Evolutionary conservation across 1,140 invertebrate genomes (phyloP).

Genomic region (Halotydeus destructor): DNA sequence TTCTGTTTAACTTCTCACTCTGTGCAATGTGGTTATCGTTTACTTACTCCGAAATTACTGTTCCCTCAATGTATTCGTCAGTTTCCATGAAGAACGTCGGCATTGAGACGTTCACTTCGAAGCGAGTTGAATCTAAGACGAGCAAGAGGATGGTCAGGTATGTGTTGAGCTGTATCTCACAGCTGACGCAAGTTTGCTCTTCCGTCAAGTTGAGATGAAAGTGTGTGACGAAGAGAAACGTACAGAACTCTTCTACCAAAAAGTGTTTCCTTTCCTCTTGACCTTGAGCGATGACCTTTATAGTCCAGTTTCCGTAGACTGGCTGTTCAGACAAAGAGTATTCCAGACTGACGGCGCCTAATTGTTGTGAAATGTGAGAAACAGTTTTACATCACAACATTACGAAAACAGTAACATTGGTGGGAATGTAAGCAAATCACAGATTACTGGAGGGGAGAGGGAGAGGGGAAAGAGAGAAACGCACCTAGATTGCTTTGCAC

Average conservation of each 20-base stretch:
- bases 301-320: slow-evolving; percentile 72
- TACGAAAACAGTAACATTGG: not conserved
- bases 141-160: slow-evolving; percentile 14
- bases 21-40: too few relatives aligned
- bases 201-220: too few relatives aligned
- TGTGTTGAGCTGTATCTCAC: too few relatives aligned
- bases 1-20: too few relatives aligned
- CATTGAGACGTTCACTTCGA: slow-evolving; percentile 79
- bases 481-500: slow-evolving; percentile 38
- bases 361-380: slow-evolving; percentile 4
- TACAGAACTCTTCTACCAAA: slow-evolving; percentile 80
- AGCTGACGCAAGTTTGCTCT: too few relatives aligned
- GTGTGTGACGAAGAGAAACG: too few relatives aligned
- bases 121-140: slow-evolving; percentile 26
- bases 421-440: too few relatives aligned
- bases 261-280: slow-evolving; percentile 66
- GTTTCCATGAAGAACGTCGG: slow-evolving; percentile 74
- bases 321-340: slow-evolving; percentile 79
- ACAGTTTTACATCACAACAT: too few relatives aligned
- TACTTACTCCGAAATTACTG: slow-evolving; percentile 76
- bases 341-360: slow-evolving; percentile 66
- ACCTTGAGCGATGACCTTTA: slow-evolving; percentile 64
- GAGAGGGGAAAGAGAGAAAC: too few relatives aligned
- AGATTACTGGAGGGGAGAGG: slow-evolving; percentile 31
- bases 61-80: slow-evolving; percentile 54